Evolutionary conservation across 2,797 vertebrate genomes (phyloP), one percentile per base, ranked within the genome.

Genomic region (Epinephelus coioides): DNA sequence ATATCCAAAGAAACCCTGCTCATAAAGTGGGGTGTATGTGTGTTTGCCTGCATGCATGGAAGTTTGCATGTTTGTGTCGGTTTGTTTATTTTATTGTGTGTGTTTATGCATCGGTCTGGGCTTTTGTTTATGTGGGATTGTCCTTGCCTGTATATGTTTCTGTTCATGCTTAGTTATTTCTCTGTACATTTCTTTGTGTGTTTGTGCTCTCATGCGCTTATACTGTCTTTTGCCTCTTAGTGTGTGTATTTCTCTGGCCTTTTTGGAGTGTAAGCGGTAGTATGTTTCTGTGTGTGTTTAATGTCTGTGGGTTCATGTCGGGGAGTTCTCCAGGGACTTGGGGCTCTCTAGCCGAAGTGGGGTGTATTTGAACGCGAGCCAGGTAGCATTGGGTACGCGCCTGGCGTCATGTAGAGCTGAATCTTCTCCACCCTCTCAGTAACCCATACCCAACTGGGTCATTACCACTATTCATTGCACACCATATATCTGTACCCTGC

Each of bases 291-390:
- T 57, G 50, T 79, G 69, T 79, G 57, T 81, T 67, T 43, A 18
- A 27, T 56, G 66, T 73, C 66, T 64, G 43, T 21, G 56, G 23
- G 40, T 80, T 79, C 57, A 51, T 73, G 73, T 56, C 2, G 8
- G 50, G 38, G 64, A 21, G 75, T 30, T 68, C 87, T 81, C 66
- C 14, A 15, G 81, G 78, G 86, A 81, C 53, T 59, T 69, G 43
- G 71, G 69, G 63, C 74, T 63, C 71, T 79, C 50, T 61, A 81
- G 79, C 80, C 84, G 77, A 82, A 78, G 76, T 68, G 79, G 73
- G 74, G 61, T 53, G 53, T 76, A 57, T 78, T 84, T 91, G 78
- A 67, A 81, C 23, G 0, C 3, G 23, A 83, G 86, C 81, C 89
- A 91, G 78, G 73, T 59, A 79, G 53, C 7, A 19, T 66, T 79